Evolutionary conservation across 2,113 vertebrate genomes (phyloP), one percentile per base, ranked within the genome.

Genomic region (Scatophagus argus): DNA sequence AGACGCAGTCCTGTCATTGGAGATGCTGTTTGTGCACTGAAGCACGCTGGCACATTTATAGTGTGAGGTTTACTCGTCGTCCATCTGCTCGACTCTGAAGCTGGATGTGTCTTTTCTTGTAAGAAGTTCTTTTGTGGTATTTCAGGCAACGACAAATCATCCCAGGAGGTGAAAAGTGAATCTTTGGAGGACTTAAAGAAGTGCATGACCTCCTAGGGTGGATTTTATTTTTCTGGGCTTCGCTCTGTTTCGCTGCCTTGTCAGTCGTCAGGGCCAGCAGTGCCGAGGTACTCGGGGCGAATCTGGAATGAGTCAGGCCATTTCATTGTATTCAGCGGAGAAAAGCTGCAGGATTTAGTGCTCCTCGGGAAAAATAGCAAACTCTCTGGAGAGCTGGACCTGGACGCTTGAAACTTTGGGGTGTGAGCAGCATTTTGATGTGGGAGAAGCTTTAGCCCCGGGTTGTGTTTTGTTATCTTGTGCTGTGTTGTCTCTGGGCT

Each of bases 381-480:
- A 67, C 59, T 64, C 90, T 81, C 83, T 0, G 32, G 85, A 81
- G 83, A 87, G 73, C 39, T 29, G 73, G 84, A 88, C 58, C 81
- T 74, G 68, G 80, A 66, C 12, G 36, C 68, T 64, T 5, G 1
- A 51, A 82, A 77, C 66, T 41, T 79, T 60, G 58, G 71, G 67
- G 72, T 51, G 89, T 91, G 90, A 89, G 85, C 89, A 25, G 89
- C 86, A 90, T 91, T 78, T 71, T 84, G 83, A 92, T 91, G 47
- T 6, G 25, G 47, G 25, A 2, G 34, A 31, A 49, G 70, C 69
- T 49, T 63, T 16, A 32, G 74, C 68, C 59, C 59, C 10, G 12
- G 6, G 64, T 39, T 41, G 19, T 63, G 77, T 89, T 62, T 82
- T 72, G 60, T 83, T 78, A 67, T 88, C 62, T 47, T 19, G 54